Percentiles rank a stretch among this genome's conserved stretches.
These are phyloP conservation scores for Nesidiocoris tenuis DNA, from an alignment of 2,888 invertebrate genomes.

Conservation along the genomic window DNA sequence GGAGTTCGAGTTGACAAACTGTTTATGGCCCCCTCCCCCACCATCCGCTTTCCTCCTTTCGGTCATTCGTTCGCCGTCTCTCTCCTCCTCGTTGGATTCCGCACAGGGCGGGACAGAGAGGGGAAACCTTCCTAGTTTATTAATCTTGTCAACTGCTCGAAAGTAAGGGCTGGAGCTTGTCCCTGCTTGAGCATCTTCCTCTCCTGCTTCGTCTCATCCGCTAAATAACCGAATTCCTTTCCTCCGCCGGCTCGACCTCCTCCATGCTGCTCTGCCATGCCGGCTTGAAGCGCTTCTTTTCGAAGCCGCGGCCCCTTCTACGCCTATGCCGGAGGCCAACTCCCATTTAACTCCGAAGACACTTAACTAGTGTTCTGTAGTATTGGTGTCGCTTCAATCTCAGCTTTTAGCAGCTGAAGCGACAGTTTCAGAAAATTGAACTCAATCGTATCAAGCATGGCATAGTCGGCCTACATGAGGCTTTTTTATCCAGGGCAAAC, in stretches of 20 bases:
- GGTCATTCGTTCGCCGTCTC: not conserved
- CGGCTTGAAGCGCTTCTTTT: too few relatives aligned
- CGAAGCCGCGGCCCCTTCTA: too few relatives aligned
- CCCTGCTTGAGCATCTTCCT: not conserved
- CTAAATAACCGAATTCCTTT: slow-evolving; percentile 38
- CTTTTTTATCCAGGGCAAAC: too few relatives aligned
- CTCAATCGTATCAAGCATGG: too few relatives aligned
- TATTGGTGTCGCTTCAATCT: too few relatives aligned
- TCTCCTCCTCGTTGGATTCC: not conserved
- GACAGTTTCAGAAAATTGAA: too few relatives aligned
- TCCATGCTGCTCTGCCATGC: not conserved
- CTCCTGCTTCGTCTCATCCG: slow-evolving; percentile 3
- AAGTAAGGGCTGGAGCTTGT: not conserved
- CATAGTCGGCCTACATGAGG: too few relatives aligned
- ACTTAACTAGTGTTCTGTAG: too few relatives aligned
- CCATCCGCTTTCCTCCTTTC: slow-evolving; percentile 2
- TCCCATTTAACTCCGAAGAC: too few relatives aligned
- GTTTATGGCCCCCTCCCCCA: slow-evolving; percentile 29
- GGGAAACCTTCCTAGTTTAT: slow-evolving; percentile 26
- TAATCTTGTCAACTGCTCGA: slow-evolving; percentile 40
- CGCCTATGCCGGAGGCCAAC: too few relatives aligned
- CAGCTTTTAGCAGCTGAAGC: too few relatives aligned
- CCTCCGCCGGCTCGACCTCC: not conserved
- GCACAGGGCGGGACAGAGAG: not conserved
- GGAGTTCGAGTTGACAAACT: slow-evolving; percentile 34